Conservation (phyloP, 2,888 invertebrate genomes). For the Polietes domitor region DNA sequence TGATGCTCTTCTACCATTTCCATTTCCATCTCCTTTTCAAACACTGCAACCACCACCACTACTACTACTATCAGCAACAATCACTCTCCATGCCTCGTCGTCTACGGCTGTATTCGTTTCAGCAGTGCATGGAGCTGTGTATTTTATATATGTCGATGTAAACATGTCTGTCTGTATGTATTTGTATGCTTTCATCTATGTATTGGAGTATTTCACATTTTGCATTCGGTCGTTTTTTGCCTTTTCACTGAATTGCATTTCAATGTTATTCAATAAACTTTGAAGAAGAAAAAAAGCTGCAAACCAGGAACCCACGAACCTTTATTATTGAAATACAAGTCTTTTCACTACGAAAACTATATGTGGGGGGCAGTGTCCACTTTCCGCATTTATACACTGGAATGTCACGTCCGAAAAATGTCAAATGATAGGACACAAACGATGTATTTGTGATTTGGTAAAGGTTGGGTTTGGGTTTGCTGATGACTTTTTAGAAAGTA, state of each 20-base stretch:
- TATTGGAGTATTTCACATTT: slow-evolving; percentile 34
- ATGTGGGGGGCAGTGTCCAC: not conserved
- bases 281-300: slow-evolving; percentile 12
- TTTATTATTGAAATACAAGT: slow-evolving; percentile 22
- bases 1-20: not conserved
- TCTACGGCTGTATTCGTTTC: not conserved
- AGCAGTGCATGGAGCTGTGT: not conserved
- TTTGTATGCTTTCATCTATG: not conserved
- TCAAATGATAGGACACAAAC: no score
- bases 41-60: not conserved
- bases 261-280: slow-evolving; percentile 63
- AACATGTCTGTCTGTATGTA: not conserved
- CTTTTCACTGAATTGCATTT: slow-evolving; percentile 60
- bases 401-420: no score
- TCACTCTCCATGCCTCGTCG: not conserved
- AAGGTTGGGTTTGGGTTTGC: no score
- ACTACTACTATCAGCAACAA: not conserved
- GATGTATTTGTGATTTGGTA: no score
- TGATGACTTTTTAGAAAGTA: no score
- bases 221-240: slow-evolving; percentile 38
- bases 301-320: slow-evolving; percentile 15
- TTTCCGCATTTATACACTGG: not conserved
- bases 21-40: slow-evolving; percentile 23
- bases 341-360: slow-evolving; percentile 10
- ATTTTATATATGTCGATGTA: not conserved